Percentiles rank a stretch among this genome's conserved stretches.
Evolutionary conservation across 2,888 invertebrate genomes (phyloP).

Genomic region (Scelioninae gen. 1): DNA sequence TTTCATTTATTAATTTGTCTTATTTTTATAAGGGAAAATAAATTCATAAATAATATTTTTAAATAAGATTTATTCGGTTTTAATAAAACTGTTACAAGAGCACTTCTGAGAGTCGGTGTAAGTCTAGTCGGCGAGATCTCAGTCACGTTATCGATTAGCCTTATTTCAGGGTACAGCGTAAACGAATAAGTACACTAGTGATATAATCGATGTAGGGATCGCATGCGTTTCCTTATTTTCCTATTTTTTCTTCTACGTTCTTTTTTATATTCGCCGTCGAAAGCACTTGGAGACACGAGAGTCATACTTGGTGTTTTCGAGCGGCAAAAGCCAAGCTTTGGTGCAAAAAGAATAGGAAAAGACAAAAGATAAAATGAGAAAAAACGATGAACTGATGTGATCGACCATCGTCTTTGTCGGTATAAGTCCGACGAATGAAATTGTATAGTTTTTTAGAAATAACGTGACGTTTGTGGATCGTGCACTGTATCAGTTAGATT

Average conservation of each 20-base stretch:
- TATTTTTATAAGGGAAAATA: too few relatives aligned
- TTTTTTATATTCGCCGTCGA: slow-evolving; percentile 28
- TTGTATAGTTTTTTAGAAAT: slow-evolving; percentile 67
- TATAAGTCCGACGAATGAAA: slow-evolving; percentile 32
- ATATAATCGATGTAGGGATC: slow-evolving; percentile 56
- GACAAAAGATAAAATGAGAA: slow-evolving; percentile 1
- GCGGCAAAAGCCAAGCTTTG: slow-evolving; percentile 56
- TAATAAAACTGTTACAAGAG: too few relatives aligned
- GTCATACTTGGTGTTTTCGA: too few relatives aligned
- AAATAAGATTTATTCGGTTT: too few relatives aligned
- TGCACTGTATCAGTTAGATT: slow-evolving; percentile 60
- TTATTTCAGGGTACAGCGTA: slow-evolving; percentile 66
- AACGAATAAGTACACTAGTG: slow-evolving; percentile 65
- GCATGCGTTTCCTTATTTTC: slow-evolving; percentile 56
- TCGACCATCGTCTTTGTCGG: slow-evolving; percentile 22
- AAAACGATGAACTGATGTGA: slow-evolving; percentile 41
- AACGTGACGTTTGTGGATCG: slow-evolving; percentile 56
- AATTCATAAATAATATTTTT: too few relatives aligned
- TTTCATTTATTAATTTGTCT: too few relatives aligned
- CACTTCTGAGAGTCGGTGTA: neutral
- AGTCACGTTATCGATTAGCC: slow-evolving; percentile 68
- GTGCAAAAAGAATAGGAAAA: slow-evolving; percentile 18
- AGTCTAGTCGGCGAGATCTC: slow-evolving; percentile 55
- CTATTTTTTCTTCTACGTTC: slow-evolving; percentile 33
- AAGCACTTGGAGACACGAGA: too few relatives aligned